Evolutionary conservation across 1,140 invertebrate genomes (phyloP).

Genomic region (Planococcus citri): DNA sequence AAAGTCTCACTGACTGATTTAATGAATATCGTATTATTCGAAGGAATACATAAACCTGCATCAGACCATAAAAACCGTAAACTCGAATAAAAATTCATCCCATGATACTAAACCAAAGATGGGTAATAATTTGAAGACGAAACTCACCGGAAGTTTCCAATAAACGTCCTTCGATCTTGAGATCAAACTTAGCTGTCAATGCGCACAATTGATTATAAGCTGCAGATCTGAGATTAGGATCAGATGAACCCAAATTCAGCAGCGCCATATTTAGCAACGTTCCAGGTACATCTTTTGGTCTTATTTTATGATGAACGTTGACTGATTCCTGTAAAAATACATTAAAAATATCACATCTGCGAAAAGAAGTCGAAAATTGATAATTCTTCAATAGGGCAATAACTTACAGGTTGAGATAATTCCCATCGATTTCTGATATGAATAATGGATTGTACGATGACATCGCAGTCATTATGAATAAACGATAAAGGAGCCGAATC

Average conservation of each 20-base stretch:
- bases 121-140: neutral
- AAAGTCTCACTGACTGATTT: constrained; percentile 93
- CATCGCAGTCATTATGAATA: constrained; percentile 96
- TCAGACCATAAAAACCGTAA: no score
- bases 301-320: constrained; percentile 90
- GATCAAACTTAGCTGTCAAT: constrained; percentile 88
- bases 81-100: no score
- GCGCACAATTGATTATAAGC: constrained; percentile 96
- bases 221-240: constrained; percentile 87
- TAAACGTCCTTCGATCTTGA: constrained; percentile 93
- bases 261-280: constrained; percentile 94
- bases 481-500: constrained; percentile 91
- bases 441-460: constrained; percentile 92
- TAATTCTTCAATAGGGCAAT: no score
- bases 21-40: constrained; percentile 97
- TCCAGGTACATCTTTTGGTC: constrained; percentile 94
- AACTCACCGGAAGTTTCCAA: constrained; percentile 72
- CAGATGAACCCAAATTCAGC: constrained; percentile 86
- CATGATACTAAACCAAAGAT: no score
- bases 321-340: constrained; percentile 63
- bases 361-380: no score
- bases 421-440: constrained; percentile 95
- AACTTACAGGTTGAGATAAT: constrained; percentile 76
- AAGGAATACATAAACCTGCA: constrained; percentile 83
- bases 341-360: no score